Evolutionary conservation across 2,797 vertebrate species (phyloP).

Genomic region (Crocodylus rhombifer): DNA sequence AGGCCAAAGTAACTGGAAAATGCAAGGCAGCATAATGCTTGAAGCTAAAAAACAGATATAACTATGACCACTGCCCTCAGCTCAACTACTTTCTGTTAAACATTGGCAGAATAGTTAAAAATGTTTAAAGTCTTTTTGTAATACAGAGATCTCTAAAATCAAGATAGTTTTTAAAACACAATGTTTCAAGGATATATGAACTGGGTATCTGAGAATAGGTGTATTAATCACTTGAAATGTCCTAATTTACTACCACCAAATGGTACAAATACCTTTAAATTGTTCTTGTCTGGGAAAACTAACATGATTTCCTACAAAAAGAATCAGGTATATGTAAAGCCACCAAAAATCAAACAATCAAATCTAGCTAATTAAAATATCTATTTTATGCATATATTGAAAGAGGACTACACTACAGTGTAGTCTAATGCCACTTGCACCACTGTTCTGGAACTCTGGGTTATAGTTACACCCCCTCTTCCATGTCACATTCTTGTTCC

Average conservation of each 20-base stretch:
- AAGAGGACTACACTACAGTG: constrained; percentile 28
- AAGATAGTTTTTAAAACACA: background rate
- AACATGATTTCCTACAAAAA: constrained; percentile 57
- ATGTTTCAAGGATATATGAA: background rate
- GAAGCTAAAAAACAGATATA: background rate
- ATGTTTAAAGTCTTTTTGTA: background rate
- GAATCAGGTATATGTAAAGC: constrained; percentile 57
- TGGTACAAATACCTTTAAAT: constrained; percentile 48
- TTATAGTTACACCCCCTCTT: background rate
- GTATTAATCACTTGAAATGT: background rate
- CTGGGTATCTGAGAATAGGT: background rate
- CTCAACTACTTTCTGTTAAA: background rate
- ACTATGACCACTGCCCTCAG: background rate
- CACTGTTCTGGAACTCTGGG: constrained; percentile 33
- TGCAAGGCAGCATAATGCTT: background rate
- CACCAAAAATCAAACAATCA: constrained; percentile 49
- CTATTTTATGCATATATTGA: constrained; percentile 72
- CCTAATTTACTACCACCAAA: background rate
- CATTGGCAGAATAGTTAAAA: background rate
- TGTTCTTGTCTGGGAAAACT: background rate
- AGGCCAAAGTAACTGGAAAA: background rate
- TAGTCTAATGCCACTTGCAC: constrained; percentile 53
- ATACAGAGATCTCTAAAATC: background rate
- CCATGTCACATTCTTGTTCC: background rate
- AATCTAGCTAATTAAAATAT: constrained; percentile 62